Evolutionary conservation across 2,888 invertebrate genomes (phyloP).

Genomic region (Chrysodeixis includens): DNA sequence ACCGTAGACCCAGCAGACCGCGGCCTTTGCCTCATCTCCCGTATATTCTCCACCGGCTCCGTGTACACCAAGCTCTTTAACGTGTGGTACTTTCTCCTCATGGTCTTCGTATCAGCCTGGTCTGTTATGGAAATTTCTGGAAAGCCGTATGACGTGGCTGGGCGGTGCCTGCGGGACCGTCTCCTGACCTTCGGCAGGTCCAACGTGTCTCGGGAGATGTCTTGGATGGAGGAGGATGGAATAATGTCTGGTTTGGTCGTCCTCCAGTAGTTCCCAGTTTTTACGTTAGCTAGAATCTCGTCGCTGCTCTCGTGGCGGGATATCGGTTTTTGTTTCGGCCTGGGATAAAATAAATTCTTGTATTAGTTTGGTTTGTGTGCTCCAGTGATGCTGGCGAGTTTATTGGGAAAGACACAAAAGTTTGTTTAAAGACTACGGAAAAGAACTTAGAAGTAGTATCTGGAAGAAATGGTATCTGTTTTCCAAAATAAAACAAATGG

Average conservation of each 20-base stretch:
- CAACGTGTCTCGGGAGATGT: conserved; percentile 58
- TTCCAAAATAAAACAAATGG: too few species aligned
- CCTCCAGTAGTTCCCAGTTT: conserved; percentile 82
- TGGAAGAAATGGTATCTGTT: too few species aligned
- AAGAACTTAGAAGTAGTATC: too few species aligned
- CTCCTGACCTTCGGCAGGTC: conserved; percentile 73
- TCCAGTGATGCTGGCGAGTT: too few species aligned
- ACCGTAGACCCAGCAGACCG: conserved; percentile 84
- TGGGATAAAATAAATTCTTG: conserved; percentile 37
- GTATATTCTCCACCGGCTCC: conserved; percentile 81
- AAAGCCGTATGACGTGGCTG: conserved; percentile 78
- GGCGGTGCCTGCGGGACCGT: conserved; percentile 72
- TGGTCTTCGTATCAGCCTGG: conserved; percentile 77
- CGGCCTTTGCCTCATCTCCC: conserved; percentile 78
- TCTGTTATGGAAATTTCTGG: conserved; percentile 83
- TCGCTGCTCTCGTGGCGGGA: conserved; percentile 78
- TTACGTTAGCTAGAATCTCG: conserved; percentile 80
- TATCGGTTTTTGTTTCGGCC: conserved; percentile 63
- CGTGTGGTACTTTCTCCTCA: conserved; percentile 72
- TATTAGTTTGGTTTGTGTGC: too few species aligned
- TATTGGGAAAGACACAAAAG: too few species aligned
- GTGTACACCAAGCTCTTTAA: conserved; percentile 81
- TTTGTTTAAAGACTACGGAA: too few species aligned
- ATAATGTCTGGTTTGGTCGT: conserved; percentile 84
- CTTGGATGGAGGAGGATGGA: conserved; percentile 72